Evolutionary conservation across 2,797 vertebrate species (phyloP).

Genomic region (Dendrocincla tyrannina): DNA sequence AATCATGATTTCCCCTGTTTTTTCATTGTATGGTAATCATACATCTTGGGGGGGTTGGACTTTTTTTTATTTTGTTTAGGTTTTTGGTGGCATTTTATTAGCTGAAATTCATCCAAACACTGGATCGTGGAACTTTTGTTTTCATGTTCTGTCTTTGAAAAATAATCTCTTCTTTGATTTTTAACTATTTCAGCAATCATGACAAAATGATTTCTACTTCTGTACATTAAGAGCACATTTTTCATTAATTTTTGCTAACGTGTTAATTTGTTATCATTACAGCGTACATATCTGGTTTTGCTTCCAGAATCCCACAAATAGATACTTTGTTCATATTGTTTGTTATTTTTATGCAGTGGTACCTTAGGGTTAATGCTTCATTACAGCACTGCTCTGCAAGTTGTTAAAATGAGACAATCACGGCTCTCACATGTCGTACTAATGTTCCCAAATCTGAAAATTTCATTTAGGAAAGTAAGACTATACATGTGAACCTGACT

Average conservation of each 20-base stretch:
- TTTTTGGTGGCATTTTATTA: rapidly evolving
- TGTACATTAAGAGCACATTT: background rate
- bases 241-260: background rate
- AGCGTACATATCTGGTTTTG: background rate
- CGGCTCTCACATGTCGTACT: background rate
- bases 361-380: background rate
- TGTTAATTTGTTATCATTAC: background rate
- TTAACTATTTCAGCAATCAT: background rate
- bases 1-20: background rate
- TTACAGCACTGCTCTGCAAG: background rate
- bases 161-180: background rate
- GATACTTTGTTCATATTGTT: background rate
- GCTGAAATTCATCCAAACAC: background rate
- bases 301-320: background rate
- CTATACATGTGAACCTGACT: background rate
- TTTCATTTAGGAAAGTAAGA: background rate
- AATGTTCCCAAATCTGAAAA: background rate
- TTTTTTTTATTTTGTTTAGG: background rate
- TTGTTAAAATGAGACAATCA: background rate
- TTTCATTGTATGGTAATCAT: background rate
- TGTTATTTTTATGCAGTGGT: background rate
- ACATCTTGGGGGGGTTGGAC: background rate
- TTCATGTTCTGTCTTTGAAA: background rate
- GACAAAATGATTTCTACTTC: background rate
- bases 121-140: background rate